Conservation (phyloP, 2,888 invertebrate genomes). For the Frankliniella intonsa region DNA sequence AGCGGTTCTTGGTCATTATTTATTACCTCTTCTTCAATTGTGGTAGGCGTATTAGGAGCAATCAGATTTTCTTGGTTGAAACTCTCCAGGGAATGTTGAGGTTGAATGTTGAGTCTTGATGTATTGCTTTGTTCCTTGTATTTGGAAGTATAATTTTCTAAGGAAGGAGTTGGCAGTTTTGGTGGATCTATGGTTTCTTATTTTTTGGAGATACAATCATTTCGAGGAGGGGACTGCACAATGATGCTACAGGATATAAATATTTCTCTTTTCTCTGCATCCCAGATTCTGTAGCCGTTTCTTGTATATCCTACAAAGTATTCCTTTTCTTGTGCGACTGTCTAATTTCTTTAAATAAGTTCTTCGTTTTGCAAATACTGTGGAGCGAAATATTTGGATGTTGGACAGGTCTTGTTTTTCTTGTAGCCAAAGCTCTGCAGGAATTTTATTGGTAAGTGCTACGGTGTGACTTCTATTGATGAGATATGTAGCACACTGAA, state of each 20-base stretch:
- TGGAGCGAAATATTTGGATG: conserved; percentile 40
- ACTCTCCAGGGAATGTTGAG: too few relatives aligned
- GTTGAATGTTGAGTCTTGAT: not conserved
- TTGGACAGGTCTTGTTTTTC: conserved; percentile 38
- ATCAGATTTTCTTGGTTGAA: too few relatives aligned
- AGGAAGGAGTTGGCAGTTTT: not conserved
- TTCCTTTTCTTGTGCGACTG: not conserved
- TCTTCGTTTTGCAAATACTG: conserved; percentile 29
- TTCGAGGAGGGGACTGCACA: not conserved
- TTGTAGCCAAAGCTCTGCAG: conserved; percentile 39
- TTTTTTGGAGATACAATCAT: not conserved
- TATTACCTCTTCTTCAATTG: too few relatives aligned
- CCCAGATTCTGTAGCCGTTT: not conserved
- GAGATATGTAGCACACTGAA: conserved; percentile 37
- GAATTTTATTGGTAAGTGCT: conserved; percentile 37
- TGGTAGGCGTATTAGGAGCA: too few relatives aligned
- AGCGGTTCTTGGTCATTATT: too few relatives aligned
- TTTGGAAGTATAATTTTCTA: not conserved
- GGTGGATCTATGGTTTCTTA: not conserved
- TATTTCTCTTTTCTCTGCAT: not conserved
- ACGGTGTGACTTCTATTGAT: conserved; percentile 39
- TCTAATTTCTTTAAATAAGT: not conserved
- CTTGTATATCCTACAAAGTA: not conserved
- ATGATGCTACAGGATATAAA: not conserved
- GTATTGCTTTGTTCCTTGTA: not conserved